Base-by-base conservation (phyloP, 2,888 invertebrate genomes). In the Sminthurides aquaticus region DNA sequence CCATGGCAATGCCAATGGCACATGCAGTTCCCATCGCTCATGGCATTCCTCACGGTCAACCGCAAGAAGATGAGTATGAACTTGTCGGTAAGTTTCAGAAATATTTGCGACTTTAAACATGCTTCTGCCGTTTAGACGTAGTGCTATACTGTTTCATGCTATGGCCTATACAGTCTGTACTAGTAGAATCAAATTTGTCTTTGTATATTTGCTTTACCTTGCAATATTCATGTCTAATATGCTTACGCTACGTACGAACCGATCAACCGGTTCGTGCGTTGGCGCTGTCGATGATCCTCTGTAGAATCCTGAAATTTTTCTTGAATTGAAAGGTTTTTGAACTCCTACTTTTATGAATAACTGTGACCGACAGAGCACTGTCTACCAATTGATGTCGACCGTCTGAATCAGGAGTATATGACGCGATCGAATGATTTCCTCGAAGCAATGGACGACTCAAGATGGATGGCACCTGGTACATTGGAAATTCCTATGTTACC, bases 311-410 rank as follows among this genome's bases (percentile, higher is more conserved):
- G 56, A 57, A 34, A 60, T 60, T 25, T 65, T 65, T 48, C 28
- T 48, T 26, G 26, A 58, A 28, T 60, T 60, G 60, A 54, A 65
- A 65, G 65, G 65, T 60, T 65, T 65, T 60, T 65, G 60, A 65
- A 60, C 28, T 52, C 24, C 57, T 49, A 56, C 60, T 60, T 58
- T 49, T 60, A 49, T 60, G 60, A 65, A 62, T 65, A 49, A 58
- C 70, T 71, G n/a, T n/a, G 71, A 71, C 68, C 69, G 72, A 71
- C 69, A 74, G 74, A 74, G 69, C 74, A 74, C 69, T 71, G 71
- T 69, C 64, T 69, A 67, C 74, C 74, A 60, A 68, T 72, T 69
- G 74, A 74, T 67, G 72, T 73, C 66, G 73, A 72, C 43, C 71
- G 72, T 67, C 70, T 73, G 55, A 74, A 74, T 65, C 69, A 69